Percentiles rank a stretch among this genome's conserved stretches.
phyloP scores from a whole-genome alignment of 2,888 invertebrate species.

The Athalia rosae region DNA sequence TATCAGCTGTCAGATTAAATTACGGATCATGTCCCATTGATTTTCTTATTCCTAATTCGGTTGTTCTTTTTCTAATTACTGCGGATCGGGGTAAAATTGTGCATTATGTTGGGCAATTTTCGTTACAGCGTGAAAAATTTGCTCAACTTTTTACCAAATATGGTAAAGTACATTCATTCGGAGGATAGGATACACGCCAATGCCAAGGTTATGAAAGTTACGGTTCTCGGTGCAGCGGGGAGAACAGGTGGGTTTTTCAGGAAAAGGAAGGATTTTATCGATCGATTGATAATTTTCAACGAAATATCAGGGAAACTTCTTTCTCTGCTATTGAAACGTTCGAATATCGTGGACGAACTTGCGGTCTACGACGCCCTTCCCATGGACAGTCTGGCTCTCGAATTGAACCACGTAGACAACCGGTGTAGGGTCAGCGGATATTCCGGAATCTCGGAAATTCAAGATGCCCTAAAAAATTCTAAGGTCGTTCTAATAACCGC shows the following conservation, averaged over 20 bases:
- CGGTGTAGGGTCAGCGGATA: constrained; percentile 71
- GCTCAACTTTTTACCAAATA: not conserved
- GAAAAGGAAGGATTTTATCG: not conserved
- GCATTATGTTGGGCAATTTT: too few species aligned
- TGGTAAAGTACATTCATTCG: constrained; percentile 23
- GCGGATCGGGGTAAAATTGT: too few species aligned
- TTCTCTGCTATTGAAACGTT: constrained; percentile 77
- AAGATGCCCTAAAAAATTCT: constrained; percentile 70
- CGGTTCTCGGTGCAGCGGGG: constrained; percentile 77
- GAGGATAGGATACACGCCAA: constrained; percentile 44
- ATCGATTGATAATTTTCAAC: not conserved
- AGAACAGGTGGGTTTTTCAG: constrained; percentile 72
- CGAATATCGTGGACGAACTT: constrained; percentile 77
- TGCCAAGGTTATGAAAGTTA: constrained; percentile 74
- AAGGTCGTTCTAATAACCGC: constrained; percentile 82
- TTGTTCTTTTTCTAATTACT: too few species aligned
- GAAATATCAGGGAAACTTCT: constrained; percentile 63
- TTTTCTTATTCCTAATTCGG: too few species aligned
- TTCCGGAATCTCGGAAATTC: constrained; percentile 62
- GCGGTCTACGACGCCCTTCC: constrained; percentile 77
- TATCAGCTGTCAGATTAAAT: too few species aligned
- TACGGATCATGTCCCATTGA: too few species aligned
- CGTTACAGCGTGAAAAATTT: not conserved
- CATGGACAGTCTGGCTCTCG: constrained; percentile 68
- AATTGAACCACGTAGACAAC: constrained; percentile 74